These are phyloP conservation scores for Anguilla obscura DNA, from an alignment of 2,797 vertebrate species.

Conservation along the genomic window DNA sequence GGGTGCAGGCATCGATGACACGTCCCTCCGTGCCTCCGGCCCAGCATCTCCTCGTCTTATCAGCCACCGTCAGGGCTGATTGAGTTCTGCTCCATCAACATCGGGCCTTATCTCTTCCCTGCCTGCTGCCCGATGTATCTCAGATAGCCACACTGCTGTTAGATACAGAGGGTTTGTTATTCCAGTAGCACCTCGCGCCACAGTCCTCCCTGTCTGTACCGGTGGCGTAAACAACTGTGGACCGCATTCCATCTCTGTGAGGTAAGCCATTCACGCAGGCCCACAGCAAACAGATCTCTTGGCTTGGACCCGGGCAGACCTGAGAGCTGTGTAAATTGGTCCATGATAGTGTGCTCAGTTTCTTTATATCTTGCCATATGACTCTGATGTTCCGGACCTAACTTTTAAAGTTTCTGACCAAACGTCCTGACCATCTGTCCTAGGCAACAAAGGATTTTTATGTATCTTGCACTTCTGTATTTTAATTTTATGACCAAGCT, in stretches of 20 bases:
- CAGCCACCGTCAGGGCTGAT: background rate
- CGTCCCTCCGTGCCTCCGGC: constrained; percentile 1
- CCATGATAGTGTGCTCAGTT: background rate
- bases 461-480: background rate
- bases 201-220: background rate
- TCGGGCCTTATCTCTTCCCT: background rate
- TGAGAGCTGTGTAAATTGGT: background rate
- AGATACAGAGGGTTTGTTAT: constrained; percentile 6
- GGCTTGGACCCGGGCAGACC: background rate
- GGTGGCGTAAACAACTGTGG: background rate
- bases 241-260: background rate
- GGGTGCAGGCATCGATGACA: background rate
- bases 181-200: background rate
- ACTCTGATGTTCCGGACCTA: background rate
- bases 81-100: constrained; percentile 7
- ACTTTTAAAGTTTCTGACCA: background rate
- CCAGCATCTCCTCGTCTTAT: constrained; percentile 8
- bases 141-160: background rate
- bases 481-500: background rate
- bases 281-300: background rate
- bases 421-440: background rate
- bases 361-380: background rate
- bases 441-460: background rate
- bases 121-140: background rate
- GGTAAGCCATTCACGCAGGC: background rate